Conservation (phyloP, 23 tunicate species). For the Oikopleura albicans region DNA sequence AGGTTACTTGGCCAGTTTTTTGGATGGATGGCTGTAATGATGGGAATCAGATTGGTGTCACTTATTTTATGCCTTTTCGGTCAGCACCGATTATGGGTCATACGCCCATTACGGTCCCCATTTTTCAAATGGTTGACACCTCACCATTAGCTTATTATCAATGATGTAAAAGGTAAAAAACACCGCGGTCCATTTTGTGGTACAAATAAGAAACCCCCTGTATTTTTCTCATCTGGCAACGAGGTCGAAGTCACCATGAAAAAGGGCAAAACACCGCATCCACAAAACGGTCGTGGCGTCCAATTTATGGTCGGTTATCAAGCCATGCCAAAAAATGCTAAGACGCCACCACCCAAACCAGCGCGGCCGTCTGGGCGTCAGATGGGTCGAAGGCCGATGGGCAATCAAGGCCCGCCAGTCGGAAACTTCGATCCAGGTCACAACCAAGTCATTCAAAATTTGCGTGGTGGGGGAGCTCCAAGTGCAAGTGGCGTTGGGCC, state of each 20-base stretch:
- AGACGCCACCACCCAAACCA: background rate
- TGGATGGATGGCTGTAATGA: background rate
- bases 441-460: too few relatives aligned
- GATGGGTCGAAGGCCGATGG: background rate
- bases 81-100: too few relatives aligned
- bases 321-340: background rate
- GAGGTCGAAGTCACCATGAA: background rate
- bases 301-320: background rate
- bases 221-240: background rate
- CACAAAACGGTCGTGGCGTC: background rate
- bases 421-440: too few relatives aligned
- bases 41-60: background rate
- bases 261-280: conserved; percentile 1
- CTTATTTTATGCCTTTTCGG: too few relatives aligned
- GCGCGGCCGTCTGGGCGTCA: background rate
- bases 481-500: too few relatives aligned
- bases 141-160: too few relatives aligned
- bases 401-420: too few relatives aligned
- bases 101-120: too few relatives aligned
- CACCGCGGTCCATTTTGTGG: background rate
- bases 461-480: too few relatives aligned
- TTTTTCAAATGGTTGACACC: too few relatives aligned
- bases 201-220: background rate
- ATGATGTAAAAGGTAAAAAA: background rate
- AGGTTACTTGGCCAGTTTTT: background rate